Base-by-base conservation (phyloP, 2,888 invertebrate species). In the Therioaphis trifolii region DNA sequence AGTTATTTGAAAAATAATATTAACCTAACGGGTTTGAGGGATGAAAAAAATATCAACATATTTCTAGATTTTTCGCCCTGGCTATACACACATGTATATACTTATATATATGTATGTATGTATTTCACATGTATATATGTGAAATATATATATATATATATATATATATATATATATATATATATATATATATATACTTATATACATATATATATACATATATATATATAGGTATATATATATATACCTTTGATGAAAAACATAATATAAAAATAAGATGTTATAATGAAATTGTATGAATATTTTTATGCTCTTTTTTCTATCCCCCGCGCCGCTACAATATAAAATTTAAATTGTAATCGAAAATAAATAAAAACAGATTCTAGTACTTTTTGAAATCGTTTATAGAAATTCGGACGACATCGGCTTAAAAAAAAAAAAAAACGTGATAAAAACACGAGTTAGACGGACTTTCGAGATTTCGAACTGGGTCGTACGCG, bases 1-100 rank as follows among this genome's bases (percentile, higher is more conserved):
- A 35, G 63, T 77, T 77, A 77, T 77, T 63, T 21, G 63, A 63
- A 77, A 77, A 63, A 63, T 63, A 77, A 63, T 77, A 63, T 77
- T 63, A 63, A 21, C 40, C 63, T 63, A 77, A 77, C 21, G 61
- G 43, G 18, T 61, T 61, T 4, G 7, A 43, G 61, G 61, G 27
- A 61, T n/a, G 43, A 35, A 58, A 75, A 72, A 76, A 76, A 76
- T 27, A 76, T 61, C 58, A 61, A 29, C 27, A 18, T 61, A 61
- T 14, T 76, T 29, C 27, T 27, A n/a, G 24, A 14, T 76, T 61
- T 43, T 76, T 76, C 43, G 27, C 15, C 43, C 27, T 1, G n/a
- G 55, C n/a, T 21, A 55, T 43, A 43, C n/a, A 55, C 55, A 7
- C 55, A 21, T 2, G 21, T 18, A 18, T 1, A 9, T n/a, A n/a